Conservation (phyloP, 2,888 invertebrate species). For the Tryphoninae sp. region DNA sequence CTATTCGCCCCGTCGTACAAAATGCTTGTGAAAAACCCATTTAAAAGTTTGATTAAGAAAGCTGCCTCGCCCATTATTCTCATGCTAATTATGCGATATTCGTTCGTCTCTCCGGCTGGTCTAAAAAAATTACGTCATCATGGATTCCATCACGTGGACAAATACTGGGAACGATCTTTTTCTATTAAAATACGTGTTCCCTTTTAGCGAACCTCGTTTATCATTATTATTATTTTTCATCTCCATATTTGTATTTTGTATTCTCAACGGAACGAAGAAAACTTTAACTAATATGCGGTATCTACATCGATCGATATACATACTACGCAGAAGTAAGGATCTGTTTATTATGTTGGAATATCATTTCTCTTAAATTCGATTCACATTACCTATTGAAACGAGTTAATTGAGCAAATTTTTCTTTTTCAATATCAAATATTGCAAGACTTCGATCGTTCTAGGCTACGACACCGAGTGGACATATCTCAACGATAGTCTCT, state of each 20-base stretch:
- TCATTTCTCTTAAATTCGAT: background rate
- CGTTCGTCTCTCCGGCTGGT: constrained; percentile 67
- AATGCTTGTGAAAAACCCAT: constrained; percentile 75
- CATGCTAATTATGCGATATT: constrained; percentile 79
- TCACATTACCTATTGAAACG: too few relatives aligned
- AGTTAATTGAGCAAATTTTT: too few relatives aligned
- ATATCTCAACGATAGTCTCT: too few relatives aligned
- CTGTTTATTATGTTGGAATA: background rate
- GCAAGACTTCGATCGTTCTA: too few relatives aligned
- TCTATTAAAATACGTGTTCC: constrained; percentile 33
- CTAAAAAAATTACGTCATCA: constrained; percentile 75
- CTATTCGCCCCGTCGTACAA: constrained; percentile 44
- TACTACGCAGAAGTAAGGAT: background rate
- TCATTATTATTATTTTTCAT: background rate
- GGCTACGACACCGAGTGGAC: too few relatives aligned
- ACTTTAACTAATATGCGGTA: constrained; percentile 20
- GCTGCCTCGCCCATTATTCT: constrained; percentile 77
- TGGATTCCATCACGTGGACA: constrained; percentile 62
- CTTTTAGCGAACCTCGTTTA: constrained; percentile 1
- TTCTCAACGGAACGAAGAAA: constrained; percentile 8
- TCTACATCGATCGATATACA: background rate
- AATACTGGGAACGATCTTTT: constrained; percentile 48
- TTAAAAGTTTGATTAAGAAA: constrained; percentile 81
- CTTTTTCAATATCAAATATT: too few relatives aligned
- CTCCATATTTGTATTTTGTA: background rate